A percentile compares a stretch with the other conserved stretches of the same genome.
Evolutionary conservation across 2,797 vertebrate species (phyloP).

Genomic region (Rousettus madagascariensis): DNA sequence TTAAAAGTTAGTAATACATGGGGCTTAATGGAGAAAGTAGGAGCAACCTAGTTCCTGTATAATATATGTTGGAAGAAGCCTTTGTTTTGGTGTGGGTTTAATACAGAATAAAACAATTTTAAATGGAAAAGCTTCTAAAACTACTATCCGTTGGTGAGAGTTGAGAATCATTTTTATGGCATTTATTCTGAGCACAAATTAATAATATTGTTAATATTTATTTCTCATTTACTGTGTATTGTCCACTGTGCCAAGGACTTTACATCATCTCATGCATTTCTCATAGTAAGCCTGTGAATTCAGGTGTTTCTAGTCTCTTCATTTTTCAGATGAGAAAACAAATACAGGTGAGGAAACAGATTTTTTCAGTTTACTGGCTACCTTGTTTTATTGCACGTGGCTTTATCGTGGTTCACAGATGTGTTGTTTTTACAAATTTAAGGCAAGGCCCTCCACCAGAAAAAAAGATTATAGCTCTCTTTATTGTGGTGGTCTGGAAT

Average conservation of each 20-base stretch:
- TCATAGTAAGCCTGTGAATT: background rate
- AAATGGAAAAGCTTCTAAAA: constrained; percentile 21
- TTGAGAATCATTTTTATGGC: background rate
- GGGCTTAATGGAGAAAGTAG: background rate
- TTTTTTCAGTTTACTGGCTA: background rate
- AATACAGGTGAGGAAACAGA: background rate
- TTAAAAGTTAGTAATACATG: background rate
- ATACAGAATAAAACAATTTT: background rate
- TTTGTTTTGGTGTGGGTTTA: background rate
- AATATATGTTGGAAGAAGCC: background rate
- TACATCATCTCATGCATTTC: background rate
- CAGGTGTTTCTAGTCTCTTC: background rate
- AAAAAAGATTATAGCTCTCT: background rate
- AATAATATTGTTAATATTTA: background rate
- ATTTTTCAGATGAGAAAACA: constrained; percentile 32
- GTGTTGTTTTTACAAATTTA: background rate
- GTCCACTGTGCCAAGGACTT: background rate
- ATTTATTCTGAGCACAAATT: constrained; percentile 38
- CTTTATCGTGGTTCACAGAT: background rate
- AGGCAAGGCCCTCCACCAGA: background rate
- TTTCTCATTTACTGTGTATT: background rate
- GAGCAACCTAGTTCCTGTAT: background rate
- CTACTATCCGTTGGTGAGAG: background rate
- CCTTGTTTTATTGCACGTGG: background rate
- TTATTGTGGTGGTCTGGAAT: background rate